These are phyloP conservation scores for Falco rusticolus DNA, from an alignment of 2,797 vertebrate species.

Conservation along the genomic window DNA sequence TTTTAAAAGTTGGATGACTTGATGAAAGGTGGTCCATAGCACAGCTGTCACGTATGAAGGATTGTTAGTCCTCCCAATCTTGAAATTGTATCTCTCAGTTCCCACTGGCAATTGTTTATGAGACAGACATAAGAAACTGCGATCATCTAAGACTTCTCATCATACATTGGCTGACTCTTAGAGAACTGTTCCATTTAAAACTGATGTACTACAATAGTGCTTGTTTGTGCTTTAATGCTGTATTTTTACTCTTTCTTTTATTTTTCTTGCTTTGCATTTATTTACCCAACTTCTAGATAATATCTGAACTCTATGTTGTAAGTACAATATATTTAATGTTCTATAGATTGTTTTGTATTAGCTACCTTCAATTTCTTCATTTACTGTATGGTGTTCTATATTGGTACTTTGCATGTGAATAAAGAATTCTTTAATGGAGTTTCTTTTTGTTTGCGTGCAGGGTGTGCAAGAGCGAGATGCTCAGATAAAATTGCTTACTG, in stretches of 20 bases:
- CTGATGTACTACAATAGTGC: not conserved
- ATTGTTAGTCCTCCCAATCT: not conserved
- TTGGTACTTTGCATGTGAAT: not conserved
- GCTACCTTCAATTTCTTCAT: not conserved
- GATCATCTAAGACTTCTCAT: not conserved
- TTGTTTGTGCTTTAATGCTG: not conserved
- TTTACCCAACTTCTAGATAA: constrained; percentile 75
- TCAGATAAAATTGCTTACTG: constrained; percentile 90
- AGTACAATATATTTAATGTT: constrained; percentile 69
- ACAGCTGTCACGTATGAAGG: not conserved
- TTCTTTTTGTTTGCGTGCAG: constrained; percentile 69
- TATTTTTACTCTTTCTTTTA: constrained; percentile 31
- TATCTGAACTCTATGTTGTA: constrained; percentile 83
- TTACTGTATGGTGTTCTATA: not conserved
- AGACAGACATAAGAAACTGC: not conserved
- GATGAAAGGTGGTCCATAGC: not conserved
- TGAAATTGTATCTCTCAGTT: not conserved
- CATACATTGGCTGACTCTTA: not conserved
- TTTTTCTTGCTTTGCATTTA: constrained; percentile 51
- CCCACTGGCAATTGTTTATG: not conserved
- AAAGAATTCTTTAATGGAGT: not conserved
- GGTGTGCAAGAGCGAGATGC: constrained; percentile 90
- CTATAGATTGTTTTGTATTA: not conserved
- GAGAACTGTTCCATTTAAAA: not conserved
- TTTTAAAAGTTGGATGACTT: not conserved